phyloP scores from a whole-genome alignment of 1,140 invertebrate genomes.

The Olivierus martensii region DNA sequence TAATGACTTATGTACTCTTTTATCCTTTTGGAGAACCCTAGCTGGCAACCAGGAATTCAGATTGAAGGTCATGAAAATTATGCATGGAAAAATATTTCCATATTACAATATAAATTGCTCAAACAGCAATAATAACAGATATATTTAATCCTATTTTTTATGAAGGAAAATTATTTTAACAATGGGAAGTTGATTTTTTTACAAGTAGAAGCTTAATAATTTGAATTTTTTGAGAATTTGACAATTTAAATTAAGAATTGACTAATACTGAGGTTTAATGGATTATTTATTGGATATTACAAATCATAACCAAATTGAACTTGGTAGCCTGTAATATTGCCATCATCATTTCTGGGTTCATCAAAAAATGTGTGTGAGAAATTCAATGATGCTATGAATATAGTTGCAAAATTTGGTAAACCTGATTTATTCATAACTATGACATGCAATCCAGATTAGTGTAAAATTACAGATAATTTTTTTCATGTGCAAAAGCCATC shows the following conservation, averaged over 20 bases:
- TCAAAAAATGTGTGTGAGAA: constrained; percentile 12
- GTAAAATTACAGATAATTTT: constrained; percentile 28
- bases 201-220: constrained; percentile 9
- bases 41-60: constrained; percentile 10
- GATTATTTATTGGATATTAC: constrained; percentile 2
- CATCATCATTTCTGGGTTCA: constrained; percentile 11
- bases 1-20: constrained; percentile 19
- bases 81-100: not conserved
- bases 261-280: constrained; percentile 7
- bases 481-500: constrained; percentile 19
- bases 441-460: constrained; percentile 37
- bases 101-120: constrained; percentile 2
- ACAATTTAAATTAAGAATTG: constrained; percentile 13
- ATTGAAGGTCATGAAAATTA: no score
- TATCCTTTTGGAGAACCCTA: constrained; percentile 17
- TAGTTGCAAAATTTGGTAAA: constrained; percentile 25
- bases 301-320: not conserved
- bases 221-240: constrained; percentile 8
- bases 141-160: constrained; percentile 21
- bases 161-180: constrained; percentile 20
- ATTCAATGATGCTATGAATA: constrained; percentile 26
- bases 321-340: constrained; percentile 7
- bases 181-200: constrained; percentile 15
- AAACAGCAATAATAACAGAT: not conserved
- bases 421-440: constrained; percentile 35